phyloP scores from a whole-genome alignment of 37 sponge, comb jelly and placozoan genomes.

The Eunapius fragilis region DNA sequence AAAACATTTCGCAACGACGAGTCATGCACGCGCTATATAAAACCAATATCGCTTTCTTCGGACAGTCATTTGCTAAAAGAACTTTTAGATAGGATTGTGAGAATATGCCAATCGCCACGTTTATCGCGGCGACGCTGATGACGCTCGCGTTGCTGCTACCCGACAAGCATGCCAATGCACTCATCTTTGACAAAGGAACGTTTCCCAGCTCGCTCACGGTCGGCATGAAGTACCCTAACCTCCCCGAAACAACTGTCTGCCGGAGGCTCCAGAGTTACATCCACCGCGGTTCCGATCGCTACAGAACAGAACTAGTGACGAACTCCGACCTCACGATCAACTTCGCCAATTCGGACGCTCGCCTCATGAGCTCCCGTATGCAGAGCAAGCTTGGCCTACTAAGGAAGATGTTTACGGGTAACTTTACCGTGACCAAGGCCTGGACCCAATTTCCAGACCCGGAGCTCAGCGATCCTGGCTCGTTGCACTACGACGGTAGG shows the following conservation, averaged over 20 bases:
- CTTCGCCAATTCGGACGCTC: slow-evolving; percentile 42
- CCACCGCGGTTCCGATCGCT: slow-evolving; percentile 53
- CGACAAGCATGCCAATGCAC: background rate
- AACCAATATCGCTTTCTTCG: background rate
- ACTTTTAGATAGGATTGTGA: background rate
- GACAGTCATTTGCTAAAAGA: background rate
- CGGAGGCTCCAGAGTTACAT: slow-evolving; percentile 53
- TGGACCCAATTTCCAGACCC: slow-evolving; percentile 41
- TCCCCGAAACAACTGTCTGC: slow-evolving; percentile 56
- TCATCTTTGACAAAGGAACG: slow-evolving; percentile 18
- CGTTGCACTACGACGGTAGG: slow-evolving; percentile 78
- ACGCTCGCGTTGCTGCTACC: background rate
- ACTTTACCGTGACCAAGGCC: slow-evolving; percentile 39
- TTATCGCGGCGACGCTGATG: background rate
- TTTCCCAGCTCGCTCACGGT: slow-evolving; percentile 34
- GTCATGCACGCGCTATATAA: background rate
- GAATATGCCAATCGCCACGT: background rate
- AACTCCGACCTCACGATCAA: slow-evolving; percentile 39
- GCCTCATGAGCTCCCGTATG: slow-evolving; percentile 66
- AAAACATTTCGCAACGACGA: no score
- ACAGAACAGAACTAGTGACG: slow-evolving; percentile 41
- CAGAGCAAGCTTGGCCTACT: slow-evolving; percentile 46
- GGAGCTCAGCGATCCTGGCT: background rate
- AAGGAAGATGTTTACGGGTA: background rate
- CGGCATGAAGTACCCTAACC: slow-evolving; percentile 58